Percentiles rank a stretch among this genome's conserved stretches.
phyloP scores from a whole-genome alignment of 1,140 invertebrate species.

The Cataglyphis hispanica region DNA sequence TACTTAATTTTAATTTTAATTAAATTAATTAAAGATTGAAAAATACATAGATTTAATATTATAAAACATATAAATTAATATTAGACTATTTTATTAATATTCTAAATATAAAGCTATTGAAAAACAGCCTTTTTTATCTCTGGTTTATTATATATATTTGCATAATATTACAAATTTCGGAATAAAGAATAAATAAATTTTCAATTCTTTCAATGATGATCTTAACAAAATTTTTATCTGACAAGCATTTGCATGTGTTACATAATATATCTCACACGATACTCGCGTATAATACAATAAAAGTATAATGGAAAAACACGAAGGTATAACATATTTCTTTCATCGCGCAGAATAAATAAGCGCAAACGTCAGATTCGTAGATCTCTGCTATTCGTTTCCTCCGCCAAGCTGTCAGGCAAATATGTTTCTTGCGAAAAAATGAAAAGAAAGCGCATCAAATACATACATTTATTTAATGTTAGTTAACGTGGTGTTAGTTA shows the following conservation, averaged over 20 bases:
- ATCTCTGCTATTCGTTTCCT: conserved; percentile 45
- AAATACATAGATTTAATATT: neutral
- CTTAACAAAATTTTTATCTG: neutral
- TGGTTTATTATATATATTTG: neutral
- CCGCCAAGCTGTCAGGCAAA: conserved; percentile 19
- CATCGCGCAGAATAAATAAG: conserved; percentile 51
- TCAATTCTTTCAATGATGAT: neutral
- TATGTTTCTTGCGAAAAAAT: conserved; percentile 22
- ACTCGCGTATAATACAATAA: conserved; percentile 22
- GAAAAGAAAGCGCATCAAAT: conserved; percentile 19
- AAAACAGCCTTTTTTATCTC: neutral
- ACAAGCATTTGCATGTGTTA: neutral
- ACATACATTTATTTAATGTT: conserved; percentile 16
- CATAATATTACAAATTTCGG: too few species aligned
- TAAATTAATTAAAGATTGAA: too few species aligned
- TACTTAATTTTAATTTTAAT: too few species aligned
- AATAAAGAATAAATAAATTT: neutral
- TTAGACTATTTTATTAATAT: neutral
- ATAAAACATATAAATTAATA: neutral
- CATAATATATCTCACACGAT: conserved; percentile 12
- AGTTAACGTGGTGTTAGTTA: neutral
- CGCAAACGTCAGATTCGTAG: conserved; percentile 41
- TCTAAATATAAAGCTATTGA: neutral
- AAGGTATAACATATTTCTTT: conserved; percentile 24
- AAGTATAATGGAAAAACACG: conserved; percentile 56